A percentile compares a stretch with the other conserved stretches of the same genome.
Conservation (phyloP, 2,888 invertebrate species). For the Thecophora atra region DNA sequence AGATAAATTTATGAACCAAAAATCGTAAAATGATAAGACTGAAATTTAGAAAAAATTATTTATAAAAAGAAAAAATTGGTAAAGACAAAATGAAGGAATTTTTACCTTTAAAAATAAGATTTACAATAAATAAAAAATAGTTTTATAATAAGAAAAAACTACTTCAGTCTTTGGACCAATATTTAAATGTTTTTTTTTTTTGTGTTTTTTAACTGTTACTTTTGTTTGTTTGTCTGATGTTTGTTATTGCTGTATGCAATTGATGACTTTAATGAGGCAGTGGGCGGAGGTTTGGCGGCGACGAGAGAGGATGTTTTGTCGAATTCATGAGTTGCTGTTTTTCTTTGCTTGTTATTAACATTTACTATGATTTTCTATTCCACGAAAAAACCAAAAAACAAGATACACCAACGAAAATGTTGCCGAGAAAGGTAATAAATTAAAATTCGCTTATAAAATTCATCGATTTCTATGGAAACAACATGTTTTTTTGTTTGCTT, state of each 20-base stretch:
- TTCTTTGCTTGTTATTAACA: neutral
- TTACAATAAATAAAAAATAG: neutral
- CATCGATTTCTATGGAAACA: constrained; percentile 58
- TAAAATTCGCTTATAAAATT: constrained; percentile 45
- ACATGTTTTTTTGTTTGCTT: constrained; percentile 47
- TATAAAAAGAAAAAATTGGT: too few species aligned
- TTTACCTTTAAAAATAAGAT: neutral
- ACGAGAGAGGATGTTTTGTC: too few species aligned
- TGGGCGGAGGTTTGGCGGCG: too few species aligned
- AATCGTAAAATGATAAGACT: too few species aligned
- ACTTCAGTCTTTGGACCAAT: neutral
- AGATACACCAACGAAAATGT: neutral
- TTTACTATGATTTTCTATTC: neutral
- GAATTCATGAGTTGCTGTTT: neutral
- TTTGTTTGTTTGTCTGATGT: constrained; percentile 26
- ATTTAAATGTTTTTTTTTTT: constrained; percentile 35
- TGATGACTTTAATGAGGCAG: constrained; percentile 5
- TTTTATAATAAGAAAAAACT: neutral
- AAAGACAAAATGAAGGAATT: neutral
- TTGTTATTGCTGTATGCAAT: constrained; percentile 4
- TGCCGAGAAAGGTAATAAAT: neutral
- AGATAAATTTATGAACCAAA: neutral
- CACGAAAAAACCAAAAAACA: neutral
- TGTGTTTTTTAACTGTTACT: neutral
- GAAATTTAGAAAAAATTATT: too few species aligned